A percentile compares a stretch with the other conserved stretches of the same genome.
Conservation (phyloP, 2,113 vertebrate genomes). For the Trichechus manatus region DNA sequence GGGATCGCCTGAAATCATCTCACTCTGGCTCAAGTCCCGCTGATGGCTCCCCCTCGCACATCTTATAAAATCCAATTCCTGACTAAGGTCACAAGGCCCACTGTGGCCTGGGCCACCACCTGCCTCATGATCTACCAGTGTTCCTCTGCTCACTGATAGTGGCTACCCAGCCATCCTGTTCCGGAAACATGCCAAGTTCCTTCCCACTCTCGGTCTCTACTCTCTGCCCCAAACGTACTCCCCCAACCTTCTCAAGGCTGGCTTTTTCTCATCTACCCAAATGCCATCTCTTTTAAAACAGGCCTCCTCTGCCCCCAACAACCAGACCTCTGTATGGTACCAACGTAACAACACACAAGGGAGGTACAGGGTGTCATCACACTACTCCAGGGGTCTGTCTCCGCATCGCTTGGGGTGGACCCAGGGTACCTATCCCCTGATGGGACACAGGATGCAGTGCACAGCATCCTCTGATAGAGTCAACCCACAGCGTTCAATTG, state of each 20-base stretch:
- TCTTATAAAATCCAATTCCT: background rate
- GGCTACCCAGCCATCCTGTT: background rate
- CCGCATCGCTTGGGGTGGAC: background rate
- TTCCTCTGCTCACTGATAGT: background rate
- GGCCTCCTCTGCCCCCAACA: background rate
- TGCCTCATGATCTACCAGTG: accelerated
- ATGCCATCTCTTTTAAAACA: background rate
- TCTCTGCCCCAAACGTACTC: background rate
- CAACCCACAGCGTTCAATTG: background rate
- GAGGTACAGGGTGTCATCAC: background rate
- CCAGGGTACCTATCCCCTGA: background rate
- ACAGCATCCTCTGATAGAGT: background rate
- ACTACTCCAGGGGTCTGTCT: background rate
- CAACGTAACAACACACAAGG: background rate
- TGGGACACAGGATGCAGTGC: accelerated
- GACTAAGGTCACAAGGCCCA: background rate
- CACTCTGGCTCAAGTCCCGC: background rate
- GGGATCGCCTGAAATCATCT: background rate
- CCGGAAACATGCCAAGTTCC: background rate
- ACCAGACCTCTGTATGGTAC: background rate
- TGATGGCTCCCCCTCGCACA: background rate
- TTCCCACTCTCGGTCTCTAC: background rate
- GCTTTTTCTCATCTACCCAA: background rate
- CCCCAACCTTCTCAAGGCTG: background rate
- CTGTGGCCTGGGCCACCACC: background rate